Conservation (phyloP, 2,888 invertebrate genomes). For the Nezara viridula region DNA sequence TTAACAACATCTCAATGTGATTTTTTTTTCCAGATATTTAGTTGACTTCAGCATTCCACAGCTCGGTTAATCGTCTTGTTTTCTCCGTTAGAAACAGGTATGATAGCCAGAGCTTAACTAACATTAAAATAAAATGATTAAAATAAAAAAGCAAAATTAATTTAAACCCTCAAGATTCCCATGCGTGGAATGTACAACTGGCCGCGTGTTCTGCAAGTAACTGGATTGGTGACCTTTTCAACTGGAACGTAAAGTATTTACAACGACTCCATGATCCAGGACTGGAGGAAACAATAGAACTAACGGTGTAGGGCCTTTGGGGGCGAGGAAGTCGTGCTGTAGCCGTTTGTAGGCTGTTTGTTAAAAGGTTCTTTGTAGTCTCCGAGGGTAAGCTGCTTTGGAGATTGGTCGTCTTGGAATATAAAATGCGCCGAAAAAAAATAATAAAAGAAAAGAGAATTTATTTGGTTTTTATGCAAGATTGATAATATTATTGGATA, state of each 20-base stretch:
- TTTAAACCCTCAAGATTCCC: not conserved
- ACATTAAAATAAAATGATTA: not conserved
- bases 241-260: not conserved
- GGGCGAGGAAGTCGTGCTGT: not conserved
- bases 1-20: too few relatives aligned
- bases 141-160: not conserved
- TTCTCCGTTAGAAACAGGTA: not conserved
- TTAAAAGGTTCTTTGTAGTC: slow-evolving; percentile 28
- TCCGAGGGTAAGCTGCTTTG: not conserved
- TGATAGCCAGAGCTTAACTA: not conserved
- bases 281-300: slow-evolving; percentile 10
- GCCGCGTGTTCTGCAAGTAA: not conserved
- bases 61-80: not conserved
- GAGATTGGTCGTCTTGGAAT: not conserved
- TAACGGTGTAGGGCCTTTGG: not conserved
- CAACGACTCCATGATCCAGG: not conserved
- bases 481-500: too few relatives aligned
- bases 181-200: not conserved
- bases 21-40: not conserved
- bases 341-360: slow-evolving; percentile 29
- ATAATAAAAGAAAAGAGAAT: not conserved
- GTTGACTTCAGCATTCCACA: not conserved
- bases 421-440: not conserved
- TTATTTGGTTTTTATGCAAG: too few relatives aligned
- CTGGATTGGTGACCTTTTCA: slow-evolving; percentile 10